Evolutionary conservation across 2,113 vertebrate species (phyloP), one percentile per base, ranked within the genome.

Genomic region (Arizona elegans): DNA sequence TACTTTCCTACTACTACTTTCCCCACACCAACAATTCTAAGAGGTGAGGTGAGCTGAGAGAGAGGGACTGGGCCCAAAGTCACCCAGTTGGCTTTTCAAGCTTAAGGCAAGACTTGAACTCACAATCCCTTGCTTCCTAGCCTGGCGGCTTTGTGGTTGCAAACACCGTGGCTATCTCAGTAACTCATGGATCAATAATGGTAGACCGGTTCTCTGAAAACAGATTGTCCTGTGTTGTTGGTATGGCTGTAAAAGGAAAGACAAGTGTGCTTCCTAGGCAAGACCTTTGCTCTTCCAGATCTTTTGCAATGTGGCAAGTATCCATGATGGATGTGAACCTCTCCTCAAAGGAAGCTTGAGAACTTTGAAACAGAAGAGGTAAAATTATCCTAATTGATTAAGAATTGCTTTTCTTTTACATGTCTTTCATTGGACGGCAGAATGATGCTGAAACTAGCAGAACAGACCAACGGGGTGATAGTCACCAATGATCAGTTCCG

Each of bases 401-500:
- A 38, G 38, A 38, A 38, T 38, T 38, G 21, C 15, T 75, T 23
- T 92, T 55, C 38, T 24, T 87, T 56, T 6, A 54, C 47, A 23
- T 47, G 10, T 1, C 8, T 50, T 21, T 38, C 7, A 10, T 12
- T 17, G 11, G 24, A 10, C 7, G 2, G 2, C 43, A 86, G 98
- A 95, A 96, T 99, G 1, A 98, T 99, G 98, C 97, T 99, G 87
- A 97, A 98, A 92, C 96, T 97, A 24, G 98, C 98, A 0, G 97
- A 98, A 94, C 96, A 97, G 95, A 98, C 97, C 0, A 95, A 98
- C 0, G 98, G 98, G 2, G 98, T 99, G 87, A 99, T 99, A 8
- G 98, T 99, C 59, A 99, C 98, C 1, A 99, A 99, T 0, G 98
- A 99, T 96, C 98, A 98, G 94, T 97, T 99, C 96, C 97, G 98